Evolutionary conservation across 2,797 vertebrate genomes (phyloP).

Genomic region (Chiloscyllium punctatum): DNA sequence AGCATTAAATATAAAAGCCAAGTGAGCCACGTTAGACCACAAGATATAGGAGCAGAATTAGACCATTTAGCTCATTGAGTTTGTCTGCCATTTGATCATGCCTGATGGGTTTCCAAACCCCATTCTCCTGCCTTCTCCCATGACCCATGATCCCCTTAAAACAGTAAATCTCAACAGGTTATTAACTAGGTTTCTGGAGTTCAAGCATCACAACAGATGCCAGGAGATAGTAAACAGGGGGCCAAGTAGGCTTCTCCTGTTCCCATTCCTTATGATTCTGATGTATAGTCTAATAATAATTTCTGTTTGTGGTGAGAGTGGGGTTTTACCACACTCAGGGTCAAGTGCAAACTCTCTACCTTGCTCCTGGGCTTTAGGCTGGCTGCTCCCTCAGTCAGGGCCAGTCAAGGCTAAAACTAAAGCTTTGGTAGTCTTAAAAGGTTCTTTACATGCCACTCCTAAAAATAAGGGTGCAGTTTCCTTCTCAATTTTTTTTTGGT

Average conservation of each 20-base stretch:
- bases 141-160: too few relatives aligned
- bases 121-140: too few relatives aligned
- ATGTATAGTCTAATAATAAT: neutral
- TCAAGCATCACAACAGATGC: neutral
- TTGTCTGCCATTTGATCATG: too few relatives aligned
- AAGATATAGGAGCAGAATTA: too few relatives aligned
- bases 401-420: neutral
- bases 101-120: too few relatives aligned
- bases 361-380: neutral
- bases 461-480: neutral
- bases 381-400: neutral
- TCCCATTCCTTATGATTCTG: too few relatives aligned
- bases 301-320: neutral
- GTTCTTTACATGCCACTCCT: neutral
- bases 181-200: neutral
- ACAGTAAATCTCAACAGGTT: neutral
- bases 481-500: neutral
- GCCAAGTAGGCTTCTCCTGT: too few relatives aligned
- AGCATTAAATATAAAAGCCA: neutral
- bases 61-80: too few relatives aligned
- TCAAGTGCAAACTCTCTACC: neutral
- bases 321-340: neutral
- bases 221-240: neutral
- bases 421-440: neutral
- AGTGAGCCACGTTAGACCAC: neutral